Percentiles rank a stretch among this genome's conserved stretches.
Conservation (phyloP, 2,888 invertebrate genomes). For the Amphiduros pacificus region DNA sequence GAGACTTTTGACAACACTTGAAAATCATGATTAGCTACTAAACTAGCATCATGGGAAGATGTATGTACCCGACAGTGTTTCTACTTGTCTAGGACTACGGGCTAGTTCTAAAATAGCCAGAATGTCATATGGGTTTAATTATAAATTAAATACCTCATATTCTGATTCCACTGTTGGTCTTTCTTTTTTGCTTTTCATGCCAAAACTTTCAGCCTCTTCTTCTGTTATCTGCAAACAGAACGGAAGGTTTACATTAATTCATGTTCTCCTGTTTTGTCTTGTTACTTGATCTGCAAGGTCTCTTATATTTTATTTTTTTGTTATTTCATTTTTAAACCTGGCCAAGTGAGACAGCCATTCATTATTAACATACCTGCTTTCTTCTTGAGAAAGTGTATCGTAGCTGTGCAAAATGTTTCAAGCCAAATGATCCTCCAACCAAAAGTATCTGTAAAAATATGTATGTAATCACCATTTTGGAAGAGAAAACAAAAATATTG, state of each 20-base stretch:
- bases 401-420: conserved; percentile 23
- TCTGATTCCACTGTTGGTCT: not conserved
- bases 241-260: too few relatives aligned
- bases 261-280: too few relatives aligned
- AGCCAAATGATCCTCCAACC: conserved; percentile 27
- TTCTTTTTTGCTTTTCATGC: conserved; percentile 8
- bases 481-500: too few relatives aligned
- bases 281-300: not conserved
- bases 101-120: too few relatives aligned
- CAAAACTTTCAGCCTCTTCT: conserved; percentile 10
- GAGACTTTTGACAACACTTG: not conserved
- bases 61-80: too few relatives aligned
- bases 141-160: conserved; percentile 11
- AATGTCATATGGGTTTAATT: too few relatives aligned
- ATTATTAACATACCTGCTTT: conserved; percentile 11
- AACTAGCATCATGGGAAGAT: not conserved
- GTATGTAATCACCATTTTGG: too few relatives aligned
- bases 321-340: not conserved
- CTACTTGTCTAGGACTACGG: too few relatives aligned
- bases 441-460: conserved; percentile 17
- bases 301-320: not conserved
- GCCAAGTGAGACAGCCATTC: not conserved
- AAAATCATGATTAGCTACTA: not conserved
- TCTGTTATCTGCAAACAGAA: not conserved
- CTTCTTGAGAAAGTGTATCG: conserved; percentile 16